Evolutionary conservation across 30 jellyfish, hydroid and myxozoan species (phyloP).

Genomic region (Hydra vulgaris): DNA sequence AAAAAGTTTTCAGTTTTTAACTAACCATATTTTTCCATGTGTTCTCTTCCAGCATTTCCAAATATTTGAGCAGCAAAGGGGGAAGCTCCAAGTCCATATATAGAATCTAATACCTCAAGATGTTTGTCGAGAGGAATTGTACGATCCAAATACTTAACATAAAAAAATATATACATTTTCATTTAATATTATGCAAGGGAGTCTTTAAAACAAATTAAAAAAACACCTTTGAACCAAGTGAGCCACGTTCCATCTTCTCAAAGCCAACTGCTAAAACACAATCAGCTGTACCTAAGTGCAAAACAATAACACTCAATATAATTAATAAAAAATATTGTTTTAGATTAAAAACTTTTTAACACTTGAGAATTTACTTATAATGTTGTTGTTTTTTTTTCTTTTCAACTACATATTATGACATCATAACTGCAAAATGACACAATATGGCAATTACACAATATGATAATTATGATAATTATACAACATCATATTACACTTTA

Average conservation of each 20-base stretch:
- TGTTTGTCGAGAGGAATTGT: constrained; percentile 72
- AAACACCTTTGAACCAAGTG: constrained; percentile 61
- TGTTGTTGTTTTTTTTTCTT: too few species aligned
- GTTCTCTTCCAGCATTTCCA: constrained; percentile 97
- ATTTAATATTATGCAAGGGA: too few species aligned
- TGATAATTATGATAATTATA: too few species aligned
- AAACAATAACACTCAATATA: not conserved
- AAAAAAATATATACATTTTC: not conserved
- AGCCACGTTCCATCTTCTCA: constrained; percentile 86
- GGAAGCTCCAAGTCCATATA: constrained; percentile 46
- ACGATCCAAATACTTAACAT: constrained; percentile 56
- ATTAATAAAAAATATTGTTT: too few species aligned
- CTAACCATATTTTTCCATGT: constrained; percentile 81
- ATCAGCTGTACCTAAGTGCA: constrained; percentile 58
- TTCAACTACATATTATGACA: too few species aligned
- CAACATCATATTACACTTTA: too few species aligned
- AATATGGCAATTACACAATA: too few species aligned
- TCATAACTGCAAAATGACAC: too few species aligned
- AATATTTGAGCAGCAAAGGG: constrained; percentile 80
- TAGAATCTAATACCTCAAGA: constrained; percentile 49
- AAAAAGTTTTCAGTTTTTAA: too few species aligned
- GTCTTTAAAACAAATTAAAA: not conserved
- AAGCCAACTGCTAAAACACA: constrained; percentile 85
- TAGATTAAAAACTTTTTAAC: too few species aligned
- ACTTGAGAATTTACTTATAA: too few species aligned